Conservation (phyloP, 2,888 invertebrate genomes). For the Hedychridium roseum region DNA sequence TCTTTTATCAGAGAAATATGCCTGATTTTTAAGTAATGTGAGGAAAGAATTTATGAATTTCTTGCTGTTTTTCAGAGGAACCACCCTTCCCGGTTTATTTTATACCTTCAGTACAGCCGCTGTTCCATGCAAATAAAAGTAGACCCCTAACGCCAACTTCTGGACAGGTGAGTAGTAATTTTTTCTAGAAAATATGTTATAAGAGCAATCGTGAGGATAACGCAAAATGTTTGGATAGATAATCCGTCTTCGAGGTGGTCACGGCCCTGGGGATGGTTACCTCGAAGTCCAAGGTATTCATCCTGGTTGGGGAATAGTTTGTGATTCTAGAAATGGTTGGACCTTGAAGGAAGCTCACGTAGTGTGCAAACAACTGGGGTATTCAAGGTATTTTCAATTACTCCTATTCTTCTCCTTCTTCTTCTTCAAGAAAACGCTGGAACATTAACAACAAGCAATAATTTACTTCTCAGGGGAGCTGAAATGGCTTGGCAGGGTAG, state of each 20-base stretch:
- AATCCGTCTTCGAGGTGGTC: constrained; percentile 64
- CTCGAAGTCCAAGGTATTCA: constrained; percentile 61
- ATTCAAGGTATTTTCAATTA: constrained; percentile 64
- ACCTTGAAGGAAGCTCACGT: constrained; percentile 65
- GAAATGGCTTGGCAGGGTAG: constrained; percentile 65
- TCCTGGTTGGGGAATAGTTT: constrained; percentile 66
- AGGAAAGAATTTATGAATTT: not conserved
- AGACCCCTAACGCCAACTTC: constrained; percentile 46
- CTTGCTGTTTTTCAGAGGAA: constrained; percentile 42
- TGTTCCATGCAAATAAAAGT: constrained; percentile 29
- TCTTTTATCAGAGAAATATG: not conserved
- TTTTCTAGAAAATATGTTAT: constrained; percentile 1
- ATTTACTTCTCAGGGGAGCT: constrained; percentile 64
- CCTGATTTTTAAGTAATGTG: not conserved
- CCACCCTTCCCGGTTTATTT: constrained; percentile 54
- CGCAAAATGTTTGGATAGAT: constrained; percentile 38
- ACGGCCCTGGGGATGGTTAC: constrained; percentile 62
- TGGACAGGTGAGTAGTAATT: constrained; percentile 48
- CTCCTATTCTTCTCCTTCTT: too few species aligned
- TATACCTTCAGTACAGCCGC: constrained; percentile 44
- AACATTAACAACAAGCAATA: not conserved
- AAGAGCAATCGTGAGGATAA: constrained; percentile 4
- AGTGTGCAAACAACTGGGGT: constrained; percentile 66
- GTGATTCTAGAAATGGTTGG: constrained; percentile 65
- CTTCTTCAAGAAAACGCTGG: too few species aligned